Evolutionary conservation across 2,113 vertebrate species (phyloP).

Genomic region (Puffinus mauretanicus): DNA sequence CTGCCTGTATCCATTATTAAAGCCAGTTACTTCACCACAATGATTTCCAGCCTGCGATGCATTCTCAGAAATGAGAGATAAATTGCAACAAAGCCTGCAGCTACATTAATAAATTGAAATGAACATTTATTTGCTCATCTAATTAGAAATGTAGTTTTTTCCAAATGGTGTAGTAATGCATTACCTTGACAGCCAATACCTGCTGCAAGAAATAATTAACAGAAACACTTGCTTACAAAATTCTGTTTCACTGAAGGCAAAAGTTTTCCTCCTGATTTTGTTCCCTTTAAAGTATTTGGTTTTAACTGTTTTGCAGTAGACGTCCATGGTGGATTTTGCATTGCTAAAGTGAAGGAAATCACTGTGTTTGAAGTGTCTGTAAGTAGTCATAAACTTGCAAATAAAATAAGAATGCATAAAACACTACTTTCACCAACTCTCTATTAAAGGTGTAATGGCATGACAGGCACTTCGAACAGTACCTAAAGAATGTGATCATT

Average conservation of each 20-base stretch:
- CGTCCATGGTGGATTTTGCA: neutral
- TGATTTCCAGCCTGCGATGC: slow-evolving; percentile 70
- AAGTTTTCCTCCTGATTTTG: slow-evolving; percentile 14
- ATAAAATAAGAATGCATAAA: slow-evolving; percentile 13
- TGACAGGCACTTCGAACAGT: neutral
- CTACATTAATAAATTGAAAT: slow-evolving; percentile 83
- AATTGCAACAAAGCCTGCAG: slow-evolving; percentile 78
- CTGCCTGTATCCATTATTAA: slow-evolving; percentile 77
- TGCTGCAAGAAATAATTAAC: slow-evolving; percentile 68
- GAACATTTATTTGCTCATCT: slow-evolving; percentile 83
- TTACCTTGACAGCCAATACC: slow-evolving; percentile 67
- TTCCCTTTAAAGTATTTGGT: slow-evolving; percentile 11
- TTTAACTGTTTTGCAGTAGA: neutral
- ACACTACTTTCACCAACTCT: slow-evolving; percentile 15
- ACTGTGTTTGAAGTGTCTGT: neutral
- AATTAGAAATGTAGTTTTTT: slow-evolving; percentile 77
- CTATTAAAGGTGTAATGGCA: neutral
- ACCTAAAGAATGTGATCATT: neutral
- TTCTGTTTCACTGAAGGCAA: slow-evolving; percentile 9
- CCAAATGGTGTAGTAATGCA: slow-evolving; percentile 68
- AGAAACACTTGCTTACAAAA: slow-evolving; percentile 45
- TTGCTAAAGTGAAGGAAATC: neutral
- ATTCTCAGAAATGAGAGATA: slow-evolving; percentile 76
- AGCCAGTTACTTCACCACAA: slow-evolving; percentile 74
- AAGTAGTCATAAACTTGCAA: slow-evolving; percentile 14